Evolutionary conservation across 1,140 invertebrate genomes (phyloP), one percentile per base, ranked within the genome.

Genomic region (Hydropsyche tenuis): DNA sequence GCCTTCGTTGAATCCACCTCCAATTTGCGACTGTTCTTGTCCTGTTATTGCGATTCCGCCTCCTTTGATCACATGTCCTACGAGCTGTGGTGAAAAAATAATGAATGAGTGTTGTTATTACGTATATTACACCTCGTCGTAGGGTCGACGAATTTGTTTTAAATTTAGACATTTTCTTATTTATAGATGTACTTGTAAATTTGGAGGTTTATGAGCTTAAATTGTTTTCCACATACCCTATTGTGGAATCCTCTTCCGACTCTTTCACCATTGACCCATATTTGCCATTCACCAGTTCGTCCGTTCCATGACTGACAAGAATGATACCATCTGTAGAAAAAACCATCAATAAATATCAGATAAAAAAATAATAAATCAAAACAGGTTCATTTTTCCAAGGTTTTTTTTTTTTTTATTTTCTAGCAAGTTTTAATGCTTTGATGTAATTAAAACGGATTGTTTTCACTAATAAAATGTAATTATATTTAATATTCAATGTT

Each of bases 261-360:
- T 75, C 92, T 86, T 80, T 94, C 92, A 25, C 90, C 89, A 81
- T 94, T 93, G 53, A 94, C 89, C 92, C 92, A 94, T 68, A 94
- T 89, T 83, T 94, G 92, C 93, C 93, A 94, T 82, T 94, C 92
- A 51, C 92, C 93, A 11, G 92, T 93, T 78, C 89, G 90, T 25
- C 92, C 92, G 81, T 94, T 94, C 93, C 93, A 94, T 68, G 92
- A 93, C 78, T 92, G 90, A 79, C 93, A 94, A 12, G 91, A 89
- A 81, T 94, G 93, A 83, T 94, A 94, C 93, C 93, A 94, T 81
- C 90, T 88, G 78, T 2, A 79, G 80, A 63, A 18, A 5, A 42
- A 43, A n/a, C n/a, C 30, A 37, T 37, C 30, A 9, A 3, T 37
- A 9, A 37, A 37, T 4, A 37, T 4, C 30, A n/a, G n/a, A n/a